A percentile compares a stretch with the other conserved stretches of the same genome.
Conservation (phyloP, 1,140 invertebrate species). For the Nasonia longicornis region DNA sequence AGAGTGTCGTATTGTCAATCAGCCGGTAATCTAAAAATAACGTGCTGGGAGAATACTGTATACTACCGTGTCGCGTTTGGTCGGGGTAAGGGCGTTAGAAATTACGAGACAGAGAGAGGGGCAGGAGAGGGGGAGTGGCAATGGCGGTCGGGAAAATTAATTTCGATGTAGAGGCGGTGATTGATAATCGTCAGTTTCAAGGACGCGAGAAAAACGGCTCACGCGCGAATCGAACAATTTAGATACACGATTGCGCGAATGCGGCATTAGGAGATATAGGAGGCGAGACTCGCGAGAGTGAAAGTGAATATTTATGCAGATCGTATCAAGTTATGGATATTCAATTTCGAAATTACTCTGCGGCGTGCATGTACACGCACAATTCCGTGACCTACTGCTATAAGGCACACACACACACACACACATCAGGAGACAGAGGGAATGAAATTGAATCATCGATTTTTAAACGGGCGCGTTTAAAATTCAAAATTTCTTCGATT, state of each 20-base stretch:
- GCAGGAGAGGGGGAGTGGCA: too few relatives aligned
- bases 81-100: too few relatives aligned
- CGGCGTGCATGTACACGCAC: not conserved
- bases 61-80: not conserved
- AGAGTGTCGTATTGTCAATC: too few relatives aligned
- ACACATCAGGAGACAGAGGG: too few relatives aligned
- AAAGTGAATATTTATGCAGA: not conserved
- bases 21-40: too few relatives aligned
- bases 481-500: too few relatives aligned
- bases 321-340: not conserved
- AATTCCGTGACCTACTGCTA: not conserved
- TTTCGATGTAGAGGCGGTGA: not conserved
- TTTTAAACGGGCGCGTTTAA: too few relatives aligned
- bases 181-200: constrained; percentile 3
- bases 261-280: not conserved
- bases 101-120: too few relatives aligned
- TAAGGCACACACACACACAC: not conserved
- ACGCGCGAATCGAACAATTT: not conserved
- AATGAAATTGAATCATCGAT: too few relatives aligned
- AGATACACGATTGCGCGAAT: not conserved
- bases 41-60: too few relatives aligned
- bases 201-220: not conserved
- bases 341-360: not conserved
- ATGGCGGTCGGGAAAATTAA: not conserved
- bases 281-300: too few relatives aligned